A percentile compares a stretch with the other conserved stretches of the same genome.
Evolutionary conservation across 2,797 vertebrate genomes (phyloP).

Genomic region (Clarias fuscus): DNA sequence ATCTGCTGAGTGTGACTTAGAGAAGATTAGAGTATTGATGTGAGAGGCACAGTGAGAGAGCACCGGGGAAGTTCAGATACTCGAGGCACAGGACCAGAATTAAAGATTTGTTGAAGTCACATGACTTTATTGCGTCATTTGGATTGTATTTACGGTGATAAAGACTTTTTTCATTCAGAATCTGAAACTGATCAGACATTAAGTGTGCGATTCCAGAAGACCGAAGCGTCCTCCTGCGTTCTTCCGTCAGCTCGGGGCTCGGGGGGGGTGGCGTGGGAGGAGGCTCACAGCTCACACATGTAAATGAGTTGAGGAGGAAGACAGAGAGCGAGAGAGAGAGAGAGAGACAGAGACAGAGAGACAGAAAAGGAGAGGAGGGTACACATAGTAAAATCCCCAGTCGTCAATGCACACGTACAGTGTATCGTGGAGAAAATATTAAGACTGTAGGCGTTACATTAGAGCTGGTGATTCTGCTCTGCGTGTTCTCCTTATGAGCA

Average conservation of each 20-base stretch:
- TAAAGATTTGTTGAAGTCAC: constrained; percentile 14
- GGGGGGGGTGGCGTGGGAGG: background rate
- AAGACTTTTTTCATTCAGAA: background rate
- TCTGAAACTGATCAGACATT: constrained; percentile 9
- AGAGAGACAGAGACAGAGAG: background rate
- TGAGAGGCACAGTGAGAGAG: background rate
- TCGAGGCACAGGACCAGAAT: background rate
- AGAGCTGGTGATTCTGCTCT: constrained; percentile 21
- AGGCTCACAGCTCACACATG: constrained; percentile 28
- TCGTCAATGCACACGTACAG: background rate
- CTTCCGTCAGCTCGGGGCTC: constrained; percentile 3
- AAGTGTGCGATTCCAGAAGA: background rate
- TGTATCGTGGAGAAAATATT: background rate
- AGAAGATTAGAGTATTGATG: constrained; percentile 1
- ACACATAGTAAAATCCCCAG: constrained; percentile 18
- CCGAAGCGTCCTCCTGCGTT: background rate
- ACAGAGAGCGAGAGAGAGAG: background rate
- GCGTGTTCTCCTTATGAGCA: background rate
- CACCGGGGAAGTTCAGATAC: background rate
- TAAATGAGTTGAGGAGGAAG: background rate
- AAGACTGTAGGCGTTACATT: constrained; percentile 34
- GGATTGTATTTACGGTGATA: background rate
- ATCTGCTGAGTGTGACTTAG: constrained; percentile 11
- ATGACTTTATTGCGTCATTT: constrained; percentile 31
- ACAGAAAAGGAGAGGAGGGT: background rate